Base-by-base conservation (phyloP, 1,140 invertebrate species). In the Drosophila oshimai region DNA sequence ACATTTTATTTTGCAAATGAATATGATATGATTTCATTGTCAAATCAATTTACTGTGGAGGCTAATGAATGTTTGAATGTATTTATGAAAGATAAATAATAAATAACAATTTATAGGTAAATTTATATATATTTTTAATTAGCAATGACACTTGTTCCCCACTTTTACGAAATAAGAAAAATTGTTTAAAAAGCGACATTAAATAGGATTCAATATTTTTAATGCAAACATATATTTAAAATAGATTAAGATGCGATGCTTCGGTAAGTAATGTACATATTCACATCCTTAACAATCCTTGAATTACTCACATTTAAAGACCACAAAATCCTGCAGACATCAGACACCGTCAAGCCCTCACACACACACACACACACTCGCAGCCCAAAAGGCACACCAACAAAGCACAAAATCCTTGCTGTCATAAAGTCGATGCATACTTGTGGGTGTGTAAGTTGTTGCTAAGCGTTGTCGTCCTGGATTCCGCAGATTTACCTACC, bases 381-480 rank as follows among this genome's bases (percentile, higher is more conserved):
- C n/a, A n/a, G n/a, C n/a, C n/a, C n/a, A n/a, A n/a, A n/a, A n/a
- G n/a, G n/a, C n/a, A n/a, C n/a, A n/a, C n/a, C n/a, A n/a, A n/a
- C n/a, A n/a, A n/a, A n/a, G n/a, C n/a, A n/a, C n/a, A n/a, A n/a
- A n/a, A n/a, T 31, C 6, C 33, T 20, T 18, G 58, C 62, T 22
- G 39, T 28, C 49, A 31, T 17, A 41, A 61, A 55, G 49, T 31
- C 50, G 22, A 12, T 17, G 57, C 26, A 31, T 39, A 55, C 57
- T 42, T 34, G 22, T 36, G 20, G 22, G 36, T 6, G 17, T 61
- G 29, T 28, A 46, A 24, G 41, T 29, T 61, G 58, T 65, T 50
- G 61, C 44, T 15, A 31, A 50, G 61, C 55, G 34, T 20, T 39
- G 18, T 36, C 22, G 54, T 60, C 54, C 37, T 36, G 53, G 28